Evolutionary conservation across 2,797 vertebrate genomes (phyloP).

Genomic region (Sebastes vulpes): DNA sequence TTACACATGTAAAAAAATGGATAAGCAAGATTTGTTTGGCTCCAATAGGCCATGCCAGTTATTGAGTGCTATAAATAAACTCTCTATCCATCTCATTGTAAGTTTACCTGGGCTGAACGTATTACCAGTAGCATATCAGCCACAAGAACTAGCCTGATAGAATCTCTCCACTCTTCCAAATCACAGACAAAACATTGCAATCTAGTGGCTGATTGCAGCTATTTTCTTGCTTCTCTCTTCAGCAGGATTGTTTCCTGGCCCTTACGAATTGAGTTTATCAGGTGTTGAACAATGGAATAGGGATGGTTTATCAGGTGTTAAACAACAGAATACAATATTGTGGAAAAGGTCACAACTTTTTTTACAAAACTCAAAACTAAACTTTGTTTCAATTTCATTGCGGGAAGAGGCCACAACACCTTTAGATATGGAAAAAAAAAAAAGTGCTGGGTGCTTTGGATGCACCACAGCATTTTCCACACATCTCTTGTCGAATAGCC

Average conservation of each 20-base stretch:
- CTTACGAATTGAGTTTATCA: slow-evolving; percentile 73
- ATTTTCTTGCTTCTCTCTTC: slow-evolving; percentile 75
- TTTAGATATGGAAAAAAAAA: slow-evolving; percentile 33
- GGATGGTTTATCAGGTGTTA: slow-evolving; percentile 66
- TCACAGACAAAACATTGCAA: slow-evolving; percentile 79
- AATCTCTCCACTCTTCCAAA: slow-evolving; percentile 80
- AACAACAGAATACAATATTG: slow-evolving; percentile 63
- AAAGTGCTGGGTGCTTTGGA: slow-evolving; percentile 32
- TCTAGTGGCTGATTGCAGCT: slow-evolving; percentile 74
- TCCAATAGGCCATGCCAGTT: slow-evolving; percentile 56
- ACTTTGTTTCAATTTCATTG: slow-evolving; percentile 73
- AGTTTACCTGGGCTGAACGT: slow-evolving; percentile 73
- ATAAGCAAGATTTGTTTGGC: slow-evolving; percentile 59
- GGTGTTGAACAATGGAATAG: slow-evolving; percentile 67
- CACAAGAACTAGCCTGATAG: slow-evolving; percentile 66
- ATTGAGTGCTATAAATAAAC: slow-evolving; percentile 60
- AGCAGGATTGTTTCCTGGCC: slow-evolving; percentile 77
- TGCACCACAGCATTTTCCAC: slow-evolving; percentile 46
- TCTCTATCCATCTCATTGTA: slow-evolving; percentile 59
- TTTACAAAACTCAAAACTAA: slow-evolving; percentile 53
- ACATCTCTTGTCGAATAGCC: slow-evolving; percentile 40
- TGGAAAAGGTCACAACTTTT: slow-evolving; percentile 59
- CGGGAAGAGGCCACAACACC: slow-evolving; percentile 44
- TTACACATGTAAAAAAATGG: slow-evolving; percentile 19
- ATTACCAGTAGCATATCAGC: slow-evolving; percentile 73